phyloP scores from a whole-genome alignment of 2,797 vertebrate species.

The Enteromius afrohamiltoni region DNA sequence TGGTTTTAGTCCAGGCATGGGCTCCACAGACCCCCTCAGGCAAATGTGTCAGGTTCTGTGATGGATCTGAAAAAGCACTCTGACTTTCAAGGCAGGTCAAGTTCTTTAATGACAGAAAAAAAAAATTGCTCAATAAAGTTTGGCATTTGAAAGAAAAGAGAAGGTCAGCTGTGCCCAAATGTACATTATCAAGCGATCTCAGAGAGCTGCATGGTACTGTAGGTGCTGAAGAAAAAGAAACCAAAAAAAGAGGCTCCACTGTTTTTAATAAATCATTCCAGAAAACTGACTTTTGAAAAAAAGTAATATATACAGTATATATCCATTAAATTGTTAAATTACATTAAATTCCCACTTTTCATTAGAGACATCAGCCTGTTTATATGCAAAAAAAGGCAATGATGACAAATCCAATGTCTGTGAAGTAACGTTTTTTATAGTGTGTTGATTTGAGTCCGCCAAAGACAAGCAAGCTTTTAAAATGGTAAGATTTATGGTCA shows the following conservation, averaged over 20 bases:
- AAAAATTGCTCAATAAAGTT: slow-evolving; percentile 35
- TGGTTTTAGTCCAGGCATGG: background rate
- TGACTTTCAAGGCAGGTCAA: slow-evolving; percentile 46
- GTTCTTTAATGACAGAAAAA: slow-evolving; percentile 41
- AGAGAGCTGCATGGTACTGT: background rate
- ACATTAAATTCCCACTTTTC: background rate
- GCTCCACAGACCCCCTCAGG: background rate
- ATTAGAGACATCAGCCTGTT: background rate
- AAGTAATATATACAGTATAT: background rate
- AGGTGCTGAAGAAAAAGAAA: slow-evolving; percentile 10
- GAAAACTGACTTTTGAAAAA: background rate
- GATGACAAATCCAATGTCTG: background rate
- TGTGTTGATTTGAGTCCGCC: background rate
- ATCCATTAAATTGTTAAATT: no score
- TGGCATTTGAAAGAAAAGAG: slow-evolving; percentile 33
- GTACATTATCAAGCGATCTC: background rate
- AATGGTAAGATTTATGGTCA: slow-evolving; percentile 7
- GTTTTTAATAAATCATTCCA: background rate
- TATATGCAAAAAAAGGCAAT: background rate
- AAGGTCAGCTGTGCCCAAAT: slow-evolving; percentile 40
- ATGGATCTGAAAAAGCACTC: slow-evolving; percentile 46
- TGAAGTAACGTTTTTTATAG: slow-evolving; percentile 17
- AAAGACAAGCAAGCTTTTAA: background rate
- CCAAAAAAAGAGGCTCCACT: background rate
- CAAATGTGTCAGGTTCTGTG: slow-evolving; percentile 27